Percentiles rank a stretch among this genome's conserved stretches.
phyloP scores from a whole-genome alignment of 2,797 vertebrate genomes.

The Diglossa cyanea region DNA sequence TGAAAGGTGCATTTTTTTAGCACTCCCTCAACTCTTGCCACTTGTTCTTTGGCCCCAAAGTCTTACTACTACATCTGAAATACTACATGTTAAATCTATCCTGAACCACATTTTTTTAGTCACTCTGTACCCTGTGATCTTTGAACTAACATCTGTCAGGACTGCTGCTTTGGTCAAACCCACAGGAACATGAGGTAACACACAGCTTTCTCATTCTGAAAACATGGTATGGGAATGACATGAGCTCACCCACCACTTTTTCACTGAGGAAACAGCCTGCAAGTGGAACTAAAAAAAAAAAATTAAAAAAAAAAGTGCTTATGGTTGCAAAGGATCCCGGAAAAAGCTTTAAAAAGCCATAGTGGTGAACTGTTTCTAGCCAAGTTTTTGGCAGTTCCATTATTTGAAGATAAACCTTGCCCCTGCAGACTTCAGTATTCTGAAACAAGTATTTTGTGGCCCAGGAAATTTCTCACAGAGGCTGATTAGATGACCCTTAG shows the following conservation, averaged over 20 bases:
- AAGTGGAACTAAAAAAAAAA: neutral
- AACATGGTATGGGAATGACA: neutral
- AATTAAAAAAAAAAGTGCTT: neutral
- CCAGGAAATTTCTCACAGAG: neutral
- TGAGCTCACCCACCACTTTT: conserved; percentile 32
- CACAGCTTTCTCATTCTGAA: conserved; percentile 26
- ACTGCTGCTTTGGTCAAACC: conserved; percentile 4
- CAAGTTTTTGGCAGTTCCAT: neutral
- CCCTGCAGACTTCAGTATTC: neutral
- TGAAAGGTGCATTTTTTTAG: neutral
- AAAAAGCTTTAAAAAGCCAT: neutral
- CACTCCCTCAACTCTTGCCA: neutral
- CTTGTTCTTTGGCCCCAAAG: neutral
- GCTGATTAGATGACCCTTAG: neutral
- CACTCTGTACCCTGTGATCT: neutral
- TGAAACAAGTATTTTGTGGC: neutral
- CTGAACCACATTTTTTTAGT: neutral
- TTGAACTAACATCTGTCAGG: conserved; percentile 6
- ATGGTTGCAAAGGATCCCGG: neutral
- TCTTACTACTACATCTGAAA: neutral
- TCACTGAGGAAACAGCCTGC: neutral
- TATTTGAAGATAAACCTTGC: neutral
- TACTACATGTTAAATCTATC: neutral
- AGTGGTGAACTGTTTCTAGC: neutral
- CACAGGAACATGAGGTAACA: conserved; percentile 20